Evolutionary conservation across 2,888 invertebrate genomes (phyloP).

Genomic region (Drosophila lutescens): DNA sequence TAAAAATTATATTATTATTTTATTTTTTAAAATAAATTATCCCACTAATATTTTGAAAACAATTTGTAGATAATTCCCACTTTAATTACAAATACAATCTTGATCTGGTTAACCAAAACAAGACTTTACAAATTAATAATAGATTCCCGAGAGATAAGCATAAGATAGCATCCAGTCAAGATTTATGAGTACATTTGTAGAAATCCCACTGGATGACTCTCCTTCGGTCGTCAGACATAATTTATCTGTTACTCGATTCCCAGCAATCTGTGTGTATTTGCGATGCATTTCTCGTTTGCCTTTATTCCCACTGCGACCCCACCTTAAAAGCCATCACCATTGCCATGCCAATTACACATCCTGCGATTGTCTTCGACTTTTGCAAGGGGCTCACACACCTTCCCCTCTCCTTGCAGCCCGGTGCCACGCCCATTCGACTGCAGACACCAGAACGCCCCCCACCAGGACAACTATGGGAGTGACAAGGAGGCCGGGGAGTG

Average conservation of each 20-base stretch:
- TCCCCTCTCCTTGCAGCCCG: constrained; percentile 18
- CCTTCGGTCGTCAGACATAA: constrained; percentile 15
- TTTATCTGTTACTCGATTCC: constrained; percentile 38
- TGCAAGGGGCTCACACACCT: constrained; percentile 12
- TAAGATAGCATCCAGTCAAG: constrained; percentile 17
- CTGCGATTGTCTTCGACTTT: constrained; percentile 30
- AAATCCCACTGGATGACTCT: constrained; percentile 12
- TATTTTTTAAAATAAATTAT: too few species aligned
- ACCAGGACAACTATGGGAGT: constrained; percentile 35
- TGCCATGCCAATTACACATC: constrained; percentile 40
- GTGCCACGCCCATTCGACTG: constrained; percentile 33
- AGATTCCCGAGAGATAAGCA: constrained; percentile 17
- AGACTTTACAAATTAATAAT: neutral
- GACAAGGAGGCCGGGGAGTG: constrained; percentile 17
- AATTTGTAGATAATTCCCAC: neutral
- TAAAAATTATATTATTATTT: too few species aligned
- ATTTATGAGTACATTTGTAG: constrained; percentile 14
- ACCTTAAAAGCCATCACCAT: constrained; percentile 38
- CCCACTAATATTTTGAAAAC: too few species aligned
- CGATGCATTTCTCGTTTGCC: constrained; percentile 34
- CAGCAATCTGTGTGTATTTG: constrained; percentile 11
- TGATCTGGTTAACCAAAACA: neutral
- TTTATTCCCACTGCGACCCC: constrained; percentile 43
- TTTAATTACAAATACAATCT: neutral
- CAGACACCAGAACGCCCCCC: constrained; percentile 20